These are phyloP conservation scores for Whitmania pigra DNA, from an alignment of 1,140 invertebrate species.

Conservation along the genomic window DNA sequence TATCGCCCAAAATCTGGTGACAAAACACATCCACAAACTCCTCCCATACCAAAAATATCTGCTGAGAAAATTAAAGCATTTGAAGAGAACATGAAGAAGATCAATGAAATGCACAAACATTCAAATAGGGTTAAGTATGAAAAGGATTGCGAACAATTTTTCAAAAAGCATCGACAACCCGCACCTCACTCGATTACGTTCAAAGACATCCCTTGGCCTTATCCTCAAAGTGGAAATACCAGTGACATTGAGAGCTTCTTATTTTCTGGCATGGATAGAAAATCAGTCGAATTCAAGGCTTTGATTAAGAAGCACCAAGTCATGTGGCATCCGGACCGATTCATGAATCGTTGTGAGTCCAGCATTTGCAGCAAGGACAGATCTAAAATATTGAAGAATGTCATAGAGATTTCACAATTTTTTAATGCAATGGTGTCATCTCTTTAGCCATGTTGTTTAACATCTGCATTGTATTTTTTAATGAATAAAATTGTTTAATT, in stretches of 20 bases:
- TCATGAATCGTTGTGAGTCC: not conserved
- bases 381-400: not conserved
- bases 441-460: too few relatives aligned
- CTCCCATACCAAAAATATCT: not conserved
- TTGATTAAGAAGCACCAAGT: not conserved
- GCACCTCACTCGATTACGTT: not conserved
- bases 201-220: not conserved
- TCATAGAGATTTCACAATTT: constrained; percentile 1
- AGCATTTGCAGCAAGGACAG: not conserved
- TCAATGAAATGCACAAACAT: not conserved
- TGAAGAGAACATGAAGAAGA: constrained; percentile 6
- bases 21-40: not conserved
- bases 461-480: too few relatives aligned
- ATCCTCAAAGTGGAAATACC: not conserved
- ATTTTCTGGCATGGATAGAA: not conserved
- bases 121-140: not conserved
- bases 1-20: not conserved
- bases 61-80: not conserved
- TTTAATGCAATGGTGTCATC: not conserved
- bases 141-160: constrained; percentile 4
- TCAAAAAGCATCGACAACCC: not conserved
- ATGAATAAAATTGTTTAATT: too few relatives aligned
- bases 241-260: not conserved
- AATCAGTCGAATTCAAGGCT: not conserved
- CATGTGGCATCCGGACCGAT: constrained; percentile 6